Evolutionary conservation across 2,888 invertebrate species (phyloP), one percentile per base, ranked within the genome.

Genomic region (Orthosia cruda): DNA sequence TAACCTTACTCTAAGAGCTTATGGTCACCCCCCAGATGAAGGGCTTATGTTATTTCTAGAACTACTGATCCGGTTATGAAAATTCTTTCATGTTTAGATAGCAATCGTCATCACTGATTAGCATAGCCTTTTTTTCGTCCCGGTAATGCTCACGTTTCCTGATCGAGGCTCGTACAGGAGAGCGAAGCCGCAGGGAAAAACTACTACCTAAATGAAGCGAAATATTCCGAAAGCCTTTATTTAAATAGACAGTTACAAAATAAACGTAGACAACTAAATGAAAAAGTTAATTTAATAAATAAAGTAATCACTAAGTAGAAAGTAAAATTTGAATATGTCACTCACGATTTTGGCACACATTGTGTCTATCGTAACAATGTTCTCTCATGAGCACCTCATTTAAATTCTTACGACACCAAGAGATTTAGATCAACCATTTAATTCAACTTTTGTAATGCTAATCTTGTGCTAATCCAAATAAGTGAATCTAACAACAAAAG

Each of bases 321-420:
- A 86, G 86, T 85, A 72, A 74, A 82, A 87, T 79, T 80, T 85
- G 69, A 85, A 77, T 85, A 81, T 85, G 86, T 81, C 86, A 76
- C 81, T 85, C 87, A 86, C 84, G 83, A 83, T 72, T 86, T 83
- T 73, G 84, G 66, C 67, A 74, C 75, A 70, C 77, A 77, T 77
- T 78, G 76, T 20, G 54, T 63, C 18, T 61, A 61, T 64, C 45
- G 57, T 72, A 71, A 84, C 82, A 84, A 84, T 76, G 74, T 57
- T 45, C 55, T 75, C 74, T 70, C 45, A 32, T 69, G 63, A 69
- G 52, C 71, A 63, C 47, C 65, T 81, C 70, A 77, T 85, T 85
- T 74, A 50, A 69, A 82, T 85, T 77, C 85, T 80, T 76, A 68
- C 70, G 52, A 74, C 71, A 81, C 26, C 54, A 64, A 65, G 71